Evolutionary conservation across 2,113 vertebrate genomes (phyloP).

Genomic region (Oryzias melastigma): DNA sequence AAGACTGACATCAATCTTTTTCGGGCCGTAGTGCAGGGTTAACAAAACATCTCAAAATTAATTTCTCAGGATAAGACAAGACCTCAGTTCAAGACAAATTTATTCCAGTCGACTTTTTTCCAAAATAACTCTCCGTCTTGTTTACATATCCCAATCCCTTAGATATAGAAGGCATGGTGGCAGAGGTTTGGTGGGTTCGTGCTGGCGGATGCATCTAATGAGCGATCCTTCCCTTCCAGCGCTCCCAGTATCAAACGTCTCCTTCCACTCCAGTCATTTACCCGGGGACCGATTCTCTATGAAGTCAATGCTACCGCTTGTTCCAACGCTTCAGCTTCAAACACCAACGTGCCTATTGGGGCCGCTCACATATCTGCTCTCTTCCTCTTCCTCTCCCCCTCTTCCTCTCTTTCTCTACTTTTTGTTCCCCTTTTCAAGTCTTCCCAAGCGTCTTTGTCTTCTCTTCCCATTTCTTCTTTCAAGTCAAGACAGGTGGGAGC

Average conservation of each 20-base stretch:
- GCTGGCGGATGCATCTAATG: constrained; percentile 62
- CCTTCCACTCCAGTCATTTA: constrained; percentile 72
- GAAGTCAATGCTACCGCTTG: constrained; percentile 66
- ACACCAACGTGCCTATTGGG: constrained; percentile 69
- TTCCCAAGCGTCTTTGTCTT: constrained; percentile 71
- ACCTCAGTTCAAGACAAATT: constrained; percentile 20
- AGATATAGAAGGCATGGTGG: constrained; percentile 29
- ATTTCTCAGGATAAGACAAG: constrained; percentile 14
- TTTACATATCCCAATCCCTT: constrained; percentile 62
- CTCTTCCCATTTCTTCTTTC: constrained; percentile 56
- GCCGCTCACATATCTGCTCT: constrained; percentile 57
- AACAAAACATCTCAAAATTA: constrained; percentile 2
- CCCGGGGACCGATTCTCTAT: constrained; percentile 65
- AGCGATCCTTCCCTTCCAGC: constrained; percentile 64
- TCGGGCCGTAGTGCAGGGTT: constrained; percentile 3
- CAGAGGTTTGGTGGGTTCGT: constrained; percentile 34
- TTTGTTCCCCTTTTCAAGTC: constrained; percentile 63
- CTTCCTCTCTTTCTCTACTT: constrained; percentile 51
- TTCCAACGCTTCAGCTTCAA: constrained; percentile 69
- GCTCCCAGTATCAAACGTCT: constrained; percentile 68
- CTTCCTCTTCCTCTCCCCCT: constrained; percentile 63
- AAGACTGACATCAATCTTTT: not conserved
- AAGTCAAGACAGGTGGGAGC: constrained; percentile 73
- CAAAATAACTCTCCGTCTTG: constrained; percentile 42
- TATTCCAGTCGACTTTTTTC: constrained; percentile 20